These are phyloP conservation scores for Alouatta palliata DNA, from an alignment of 2,113 vertebrate genomes.

Conservation along the genomic window DNA sequence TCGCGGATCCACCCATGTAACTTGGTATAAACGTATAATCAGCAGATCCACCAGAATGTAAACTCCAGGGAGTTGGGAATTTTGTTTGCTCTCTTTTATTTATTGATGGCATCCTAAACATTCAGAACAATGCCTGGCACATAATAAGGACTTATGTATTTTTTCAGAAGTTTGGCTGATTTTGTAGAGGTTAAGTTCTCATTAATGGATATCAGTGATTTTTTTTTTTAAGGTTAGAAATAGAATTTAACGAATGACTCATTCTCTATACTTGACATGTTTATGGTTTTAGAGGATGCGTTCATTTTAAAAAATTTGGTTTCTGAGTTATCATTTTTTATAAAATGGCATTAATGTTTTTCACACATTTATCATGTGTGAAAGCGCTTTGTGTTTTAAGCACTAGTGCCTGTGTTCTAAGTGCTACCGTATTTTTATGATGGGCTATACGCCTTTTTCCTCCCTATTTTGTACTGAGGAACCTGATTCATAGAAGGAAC, in stretches of 20 bases:
- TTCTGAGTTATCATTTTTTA: not conserved
- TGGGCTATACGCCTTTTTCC: not conserved
- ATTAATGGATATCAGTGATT: not conserved
- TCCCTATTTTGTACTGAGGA: slow-evolving; percentile 15
- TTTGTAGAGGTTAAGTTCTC: not conserved
- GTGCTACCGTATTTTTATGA: not conserved
- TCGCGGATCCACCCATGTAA: not conserved
- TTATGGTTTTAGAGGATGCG: slow-evolving; percentile 37
- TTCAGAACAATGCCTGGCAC: not conserved
- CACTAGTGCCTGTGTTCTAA: not conserved
- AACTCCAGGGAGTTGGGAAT: not conserved
- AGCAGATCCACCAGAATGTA: not conserved
- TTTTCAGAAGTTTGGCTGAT: slow-evolving; percentile 23
- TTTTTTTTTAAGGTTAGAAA: not conserved
- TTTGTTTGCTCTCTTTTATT: not conserved
- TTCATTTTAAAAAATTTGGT: not conserved
- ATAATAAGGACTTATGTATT: not conserved
- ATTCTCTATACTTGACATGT: not conserved
- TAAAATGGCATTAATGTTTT: not conserved
- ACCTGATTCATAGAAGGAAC: not conserved
- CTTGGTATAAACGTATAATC: not conserved
- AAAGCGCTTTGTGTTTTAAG: not conserved
- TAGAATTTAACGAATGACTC: slow-evolving; percentile 4
- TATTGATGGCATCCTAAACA: not conserved
- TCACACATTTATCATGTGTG: not conserved